Conservation (phyloP, 2,797 vertebrate genomes). For the Sebastes variabilis region DNA sequence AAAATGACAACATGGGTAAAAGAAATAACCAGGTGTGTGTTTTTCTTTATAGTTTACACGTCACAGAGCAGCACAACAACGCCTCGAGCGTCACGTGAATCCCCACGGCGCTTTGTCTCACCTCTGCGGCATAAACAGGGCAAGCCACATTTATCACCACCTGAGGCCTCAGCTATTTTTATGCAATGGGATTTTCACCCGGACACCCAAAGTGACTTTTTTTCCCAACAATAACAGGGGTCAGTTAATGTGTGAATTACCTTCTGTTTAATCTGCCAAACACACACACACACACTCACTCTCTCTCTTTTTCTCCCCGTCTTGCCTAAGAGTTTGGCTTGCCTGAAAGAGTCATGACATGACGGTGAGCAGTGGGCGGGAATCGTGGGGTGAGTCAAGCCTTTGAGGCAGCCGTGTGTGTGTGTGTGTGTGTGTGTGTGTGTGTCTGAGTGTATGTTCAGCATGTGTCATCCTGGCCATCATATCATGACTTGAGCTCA, state of each 20-base stretch:
- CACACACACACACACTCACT: neutral
- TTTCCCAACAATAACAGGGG: conserved; percentile 2
- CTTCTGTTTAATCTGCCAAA: neutral
- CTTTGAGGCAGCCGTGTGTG: conserved; percentile 36
- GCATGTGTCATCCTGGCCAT: conserved; percentile 61
- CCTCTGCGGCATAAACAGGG: conserved; percentile 25
- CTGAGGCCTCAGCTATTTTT: conserved; percentile 46
- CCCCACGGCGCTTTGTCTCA: conserved; percentile 4
- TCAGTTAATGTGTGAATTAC: neutral
- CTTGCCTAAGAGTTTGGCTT: conserved; percentile 41
- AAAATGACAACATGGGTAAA: neutral
- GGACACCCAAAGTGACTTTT: neutral
- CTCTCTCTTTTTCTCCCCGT: neutral
- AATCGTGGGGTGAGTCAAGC: conserved; percentile 63
- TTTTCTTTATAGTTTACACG: neutral
- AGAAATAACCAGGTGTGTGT: neutral
- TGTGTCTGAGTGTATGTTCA: conserved; percentile 33
- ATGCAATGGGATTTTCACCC: conserved; percentile 12
- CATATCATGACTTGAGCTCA: conserved; percentile 64
- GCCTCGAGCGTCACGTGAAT: neutral
- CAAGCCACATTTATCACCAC: conserved; percentile 35
- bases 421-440: conserved; percentile 20
- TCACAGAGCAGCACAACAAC: conserved; percentile 7
- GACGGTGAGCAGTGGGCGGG: conserved; percentile 60
- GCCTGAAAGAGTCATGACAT: conserved; percentile 56